phyloP scores from a whole-genome alignment of 2,113 vertebrate genomes.

The Mugil cephalus region DNA sequence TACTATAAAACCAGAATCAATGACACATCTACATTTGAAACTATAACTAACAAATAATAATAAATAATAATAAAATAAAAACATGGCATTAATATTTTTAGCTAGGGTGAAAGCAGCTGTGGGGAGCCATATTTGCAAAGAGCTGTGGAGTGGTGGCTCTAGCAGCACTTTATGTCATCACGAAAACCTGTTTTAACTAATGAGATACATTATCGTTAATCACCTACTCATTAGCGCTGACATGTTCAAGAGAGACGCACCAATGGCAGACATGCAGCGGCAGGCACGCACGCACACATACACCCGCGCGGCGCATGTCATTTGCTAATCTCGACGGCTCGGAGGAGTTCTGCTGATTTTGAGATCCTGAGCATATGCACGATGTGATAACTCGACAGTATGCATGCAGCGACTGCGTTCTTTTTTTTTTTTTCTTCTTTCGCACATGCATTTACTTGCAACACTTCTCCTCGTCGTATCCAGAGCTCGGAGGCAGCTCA shows the following conservation, averaged over 20 bases:
- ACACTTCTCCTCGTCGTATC: constrained; percentile 2
- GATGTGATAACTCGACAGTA: constrained; percentile 22
- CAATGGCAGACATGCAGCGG: constrained; percentile 21
- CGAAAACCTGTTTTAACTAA: constrained; percentile 77
- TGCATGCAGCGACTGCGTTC: background rate
- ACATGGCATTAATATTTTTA: too few relatives aligned
- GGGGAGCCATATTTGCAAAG: constrained; percentile 41
- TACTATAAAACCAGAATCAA: too few relatives aligned
- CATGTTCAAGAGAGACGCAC: constrained; percentile 55
- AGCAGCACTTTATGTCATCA: constrained; percentile 50
- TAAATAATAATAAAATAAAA: too few relatives aligned
- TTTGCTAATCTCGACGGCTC: constrained; percentile 18
- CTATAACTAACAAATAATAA: too few relatives aligned
- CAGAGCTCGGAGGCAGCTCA: constrained; percentile 10
- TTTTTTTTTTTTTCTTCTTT: background rate
- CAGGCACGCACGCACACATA: constrained; percentile 7
- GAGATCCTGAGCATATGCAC: constrained; percentile 6
- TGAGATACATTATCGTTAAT: constrained; percentile 79
- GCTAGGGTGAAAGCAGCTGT: constrained; percentile 11
- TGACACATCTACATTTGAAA: too few relatives aligned
- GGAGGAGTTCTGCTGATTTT: constrained; percentile 24
- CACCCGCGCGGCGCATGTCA: background rate
- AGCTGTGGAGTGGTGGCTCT: constrained; percentile 20
- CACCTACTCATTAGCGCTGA: constrained; percentile 74
- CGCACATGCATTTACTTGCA: background rate